Evolutionary conservation across 2,113 vertebrate genomes (phyloP).

Genomic region (Gnathonemus longibarbis): DNA sequence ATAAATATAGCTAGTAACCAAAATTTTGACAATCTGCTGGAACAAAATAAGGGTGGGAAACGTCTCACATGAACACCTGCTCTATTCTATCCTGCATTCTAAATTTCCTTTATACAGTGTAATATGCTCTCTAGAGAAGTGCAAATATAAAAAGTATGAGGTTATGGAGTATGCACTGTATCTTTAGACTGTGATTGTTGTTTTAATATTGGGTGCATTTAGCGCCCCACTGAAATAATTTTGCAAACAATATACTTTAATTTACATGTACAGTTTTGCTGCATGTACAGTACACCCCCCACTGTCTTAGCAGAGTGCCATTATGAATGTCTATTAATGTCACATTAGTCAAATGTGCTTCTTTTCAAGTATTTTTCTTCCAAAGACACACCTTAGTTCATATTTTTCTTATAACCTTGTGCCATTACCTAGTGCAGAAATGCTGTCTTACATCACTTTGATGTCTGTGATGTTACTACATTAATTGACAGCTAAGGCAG

Average conservation of each 20-base stretch:
- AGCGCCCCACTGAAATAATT: background rate
- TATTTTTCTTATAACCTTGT: background rate
- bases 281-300: background rate
- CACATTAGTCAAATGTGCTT: background rate
- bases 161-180: background rate
- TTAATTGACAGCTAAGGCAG: background rate
- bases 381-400: background rate
- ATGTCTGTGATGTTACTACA: conserved; percentile 1
- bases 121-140: background rate
- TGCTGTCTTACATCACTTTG: background rate
- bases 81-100: background rate
- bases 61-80: background rate
- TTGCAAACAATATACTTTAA: background rate
- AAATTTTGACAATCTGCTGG: background rate
- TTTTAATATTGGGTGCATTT: background rate
- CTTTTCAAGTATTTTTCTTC: background rate
- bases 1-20: background rate
- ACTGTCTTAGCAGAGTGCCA: background rate
- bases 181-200: background rate
- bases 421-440: background rate
- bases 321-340: background rate
- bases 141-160: background rate
- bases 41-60: background rate
- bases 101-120: background rate
- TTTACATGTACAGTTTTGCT: background rate